phyloP scores from a whole-genome alignment of 2,797 vertebrate species.

The Hippoglossus hippoglossus region DNA sequence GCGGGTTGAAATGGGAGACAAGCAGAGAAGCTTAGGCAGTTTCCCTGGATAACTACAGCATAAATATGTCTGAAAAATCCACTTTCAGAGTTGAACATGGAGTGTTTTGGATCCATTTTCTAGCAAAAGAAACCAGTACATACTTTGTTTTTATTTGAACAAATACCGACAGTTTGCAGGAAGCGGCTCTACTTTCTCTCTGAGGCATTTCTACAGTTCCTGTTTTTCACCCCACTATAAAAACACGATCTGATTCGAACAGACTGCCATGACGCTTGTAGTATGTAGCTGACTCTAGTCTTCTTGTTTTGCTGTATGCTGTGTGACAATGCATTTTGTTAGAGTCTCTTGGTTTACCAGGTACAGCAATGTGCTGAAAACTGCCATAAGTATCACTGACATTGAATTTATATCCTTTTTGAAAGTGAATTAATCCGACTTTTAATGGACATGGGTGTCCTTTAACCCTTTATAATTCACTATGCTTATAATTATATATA shows the following conservation, averaged over 20 bases:
- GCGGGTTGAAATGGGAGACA: constrained; percentile 15
- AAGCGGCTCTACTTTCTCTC: constrained; percentile 1
- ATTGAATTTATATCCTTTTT: neutral
- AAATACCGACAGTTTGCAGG: neutral
- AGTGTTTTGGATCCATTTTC: neutral
- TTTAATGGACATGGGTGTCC: neutral
- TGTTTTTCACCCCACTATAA: neutral
- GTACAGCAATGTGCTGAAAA: neutral
- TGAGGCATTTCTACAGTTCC: neutral
- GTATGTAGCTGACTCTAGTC: constrained; percentile 6
- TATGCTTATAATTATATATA: too few relatives aligned
- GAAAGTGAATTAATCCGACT: neutral
- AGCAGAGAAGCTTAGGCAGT: constrained; percentile 9
- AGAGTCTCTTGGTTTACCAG: constrained; percentile 3
- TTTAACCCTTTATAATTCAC: too few relatives aligned
- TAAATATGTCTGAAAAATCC: neutral
- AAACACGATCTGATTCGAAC: constrained; percentile 19
- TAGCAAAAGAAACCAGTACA: neutral
- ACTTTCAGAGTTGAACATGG: neutral
- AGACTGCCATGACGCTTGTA: constrained; percentile 3
- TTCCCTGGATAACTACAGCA: neutral
- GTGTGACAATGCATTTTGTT: constrained; percentile 13
- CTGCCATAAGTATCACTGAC: neutral
- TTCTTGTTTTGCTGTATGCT: neutral
- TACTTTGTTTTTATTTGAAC: neutral